Evolutionary conservation across 2,113 vertebrate species (phyloP).

Genomic region (Brachyhypopomus occidentalis): DNA sequence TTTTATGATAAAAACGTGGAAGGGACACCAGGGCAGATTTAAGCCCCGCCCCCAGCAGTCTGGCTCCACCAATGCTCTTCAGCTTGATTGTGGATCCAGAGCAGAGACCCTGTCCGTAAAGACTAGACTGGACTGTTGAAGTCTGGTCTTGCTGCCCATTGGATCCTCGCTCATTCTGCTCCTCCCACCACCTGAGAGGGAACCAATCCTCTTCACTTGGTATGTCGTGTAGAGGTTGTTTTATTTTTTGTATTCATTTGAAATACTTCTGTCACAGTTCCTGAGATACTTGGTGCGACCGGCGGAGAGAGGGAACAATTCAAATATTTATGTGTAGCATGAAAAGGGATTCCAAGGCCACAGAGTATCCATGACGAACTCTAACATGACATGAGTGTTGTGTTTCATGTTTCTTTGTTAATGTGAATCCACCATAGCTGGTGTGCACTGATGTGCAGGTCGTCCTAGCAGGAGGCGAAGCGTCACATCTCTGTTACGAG

Average conservation of each 20-base stretch:
- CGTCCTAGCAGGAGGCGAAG: slow-evolving; percentile 1
- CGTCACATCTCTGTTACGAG: not conserved
- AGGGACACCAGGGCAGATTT: slow-evolving; percentile 19
- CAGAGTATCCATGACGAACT: slow-evolving; percentile 55
- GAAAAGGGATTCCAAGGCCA: slow-evolving; percentile 48
- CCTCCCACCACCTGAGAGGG: slow-evolving; percentile 19
- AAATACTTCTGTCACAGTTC: slow-evolving; percentile 16
- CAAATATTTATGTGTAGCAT: slow-evolving; percentile 56
- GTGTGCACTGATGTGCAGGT: slow-evolving; percentile 31
- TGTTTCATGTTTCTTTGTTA: slow-evolving; percentile 39
- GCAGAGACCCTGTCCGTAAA: slow-evolving; percentile 7
- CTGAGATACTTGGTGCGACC: slow-evolving; percentile 7
- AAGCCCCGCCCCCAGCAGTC: slow-evolving; percentile 20
- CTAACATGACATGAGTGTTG: slow-evolving; percentile 37
- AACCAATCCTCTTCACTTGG: not conserved
- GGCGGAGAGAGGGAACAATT: slow-evolving; percentile 27
- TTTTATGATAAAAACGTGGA: not conserved
- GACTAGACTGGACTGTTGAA: slow-evolving; percentile 32
- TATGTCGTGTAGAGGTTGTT: slow-evolving; percentile 38
- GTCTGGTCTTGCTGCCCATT: slow-evolving; percentile 28
- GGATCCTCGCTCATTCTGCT: slow-evolving; percentile 32
- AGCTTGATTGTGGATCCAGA: slow-evolving; percentile 40
- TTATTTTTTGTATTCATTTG: slow-evolving; percentile 45
- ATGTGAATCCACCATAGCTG: slow-evolving; percentile 30
- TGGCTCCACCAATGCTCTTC: slow-evolving; percentile 6